phyloP scores from a whole-genome alignment of 2,113 vertebrate species.

The Psilopogon haemacephalus region DNA sequence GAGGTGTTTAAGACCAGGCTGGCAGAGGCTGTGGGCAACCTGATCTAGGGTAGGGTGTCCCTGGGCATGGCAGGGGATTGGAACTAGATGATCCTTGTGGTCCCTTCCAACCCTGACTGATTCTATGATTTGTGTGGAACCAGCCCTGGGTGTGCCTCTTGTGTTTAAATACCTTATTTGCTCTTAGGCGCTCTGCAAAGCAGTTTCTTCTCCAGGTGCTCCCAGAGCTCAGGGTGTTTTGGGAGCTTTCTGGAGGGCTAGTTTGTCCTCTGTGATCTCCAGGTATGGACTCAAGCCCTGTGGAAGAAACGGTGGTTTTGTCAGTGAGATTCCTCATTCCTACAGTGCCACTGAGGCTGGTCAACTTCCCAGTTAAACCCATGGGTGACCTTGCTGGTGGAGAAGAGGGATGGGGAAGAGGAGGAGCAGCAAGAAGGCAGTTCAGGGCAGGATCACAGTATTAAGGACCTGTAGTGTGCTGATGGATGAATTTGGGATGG shows the following conservation, averaged over 20 bases:
- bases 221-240: not conserved
- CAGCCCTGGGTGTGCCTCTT: not conserved
- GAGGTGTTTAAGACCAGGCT: no score
- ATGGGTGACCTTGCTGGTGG: not conserved
- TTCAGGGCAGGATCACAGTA: not conserved
- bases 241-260: not conserved
- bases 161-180: not conserved
- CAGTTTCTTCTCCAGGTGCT: not conserved
- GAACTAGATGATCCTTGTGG: no score
- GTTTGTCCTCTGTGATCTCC: accelerated
- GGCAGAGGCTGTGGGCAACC: no score
- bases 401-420: not conserved
- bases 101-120: no score
- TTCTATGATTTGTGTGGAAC: not conserved
- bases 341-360: not conserved
- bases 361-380: not conserved
- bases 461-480: not conserved
- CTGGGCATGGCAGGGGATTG: no score
- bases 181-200: accelerated
- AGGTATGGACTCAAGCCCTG: not conserved
- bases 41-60: no score
- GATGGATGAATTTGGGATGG: not conserved
- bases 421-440: not conserved
- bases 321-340: not conserved
- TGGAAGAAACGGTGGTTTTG: not conserved